A percentile compares a stretch with the other conserved stretches of the same genome.
Evolutionary conservation across 1,140 invertebrate species (phyloP).

Genomic region (Coelopa frigida): DNA sequence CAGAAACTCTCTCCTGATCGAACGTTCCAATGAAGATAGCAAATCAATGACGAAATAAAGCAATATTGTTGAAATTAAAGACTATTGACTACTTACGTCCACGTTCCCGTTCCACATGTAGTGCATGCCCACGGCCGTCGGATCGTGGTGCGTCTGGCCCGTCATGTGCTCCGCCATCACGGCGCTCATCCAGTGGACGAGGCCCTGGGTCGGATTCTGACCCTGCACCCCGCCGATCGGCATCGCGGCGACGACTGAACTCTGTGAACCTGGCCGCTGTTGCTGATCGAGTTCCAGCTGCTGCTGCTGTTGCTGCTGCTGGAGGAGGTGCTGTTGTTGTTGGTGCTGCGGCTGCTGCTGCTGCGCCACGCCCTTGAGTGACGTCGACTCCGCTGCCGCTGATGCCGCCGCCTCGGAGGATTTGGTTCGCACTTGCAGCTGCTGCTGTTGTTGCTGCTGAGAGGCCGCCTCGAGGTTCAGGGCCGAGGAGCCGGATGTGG

Average conservation of each 20-base stretch:
- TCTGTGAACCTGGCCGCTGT: slow-evolving; percentile 21
- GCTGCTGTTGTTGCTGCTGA: slow-evolving; percentile 4
- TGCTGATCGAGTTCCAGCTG: slow-evolving; percentile 10
- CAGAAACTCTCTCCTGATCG: too few species aligned
- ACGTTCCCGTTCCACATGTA: slow-evolving; percentile 63
- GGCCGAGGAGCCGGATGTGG: neutral
- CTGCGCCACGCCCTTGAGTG: neutral
- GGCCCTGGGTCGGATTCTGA: slow-evolving; percentile 59
- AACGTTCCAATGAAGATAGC: too few species aligned
- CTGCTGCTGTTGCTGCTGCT: slow-evolving; percentile 18
- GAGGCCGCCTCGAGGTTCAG: neutral
- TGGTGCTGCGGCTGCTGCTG: too few species aligned
- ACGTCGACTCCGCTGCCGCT: too few species aligned
- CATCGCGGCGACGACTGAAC: slow-evolving; percentile 35
- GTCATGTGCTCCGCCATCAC: slow-evolving; percentile 76
- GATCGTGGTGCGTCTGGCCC: slow-evolving; percentile 56
- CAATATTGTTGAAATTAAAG: too few species aligned
- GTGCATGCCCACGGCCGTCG: slow-evolving; percentile 55
- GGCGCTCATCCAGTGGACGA: slow-evolving; percentile 73
- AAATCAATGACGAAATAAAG: too few species aligned
- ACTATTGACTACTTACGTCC: slow-evolving; percentile 51
- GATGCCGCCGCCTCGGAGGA: too few species aligned
- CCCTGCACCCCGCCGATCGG: slow-evolving; percentile 48
- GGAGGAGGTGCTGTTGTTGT: slow-evolving; percentile 13
- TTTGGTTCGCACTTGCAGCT: too few species aligned